These are phyloP conservation scores for Chascanopsetta lugubris DNA, from an alignment of 2,113 vertebrate genomes.

Conservation along the genomic window DNA sequence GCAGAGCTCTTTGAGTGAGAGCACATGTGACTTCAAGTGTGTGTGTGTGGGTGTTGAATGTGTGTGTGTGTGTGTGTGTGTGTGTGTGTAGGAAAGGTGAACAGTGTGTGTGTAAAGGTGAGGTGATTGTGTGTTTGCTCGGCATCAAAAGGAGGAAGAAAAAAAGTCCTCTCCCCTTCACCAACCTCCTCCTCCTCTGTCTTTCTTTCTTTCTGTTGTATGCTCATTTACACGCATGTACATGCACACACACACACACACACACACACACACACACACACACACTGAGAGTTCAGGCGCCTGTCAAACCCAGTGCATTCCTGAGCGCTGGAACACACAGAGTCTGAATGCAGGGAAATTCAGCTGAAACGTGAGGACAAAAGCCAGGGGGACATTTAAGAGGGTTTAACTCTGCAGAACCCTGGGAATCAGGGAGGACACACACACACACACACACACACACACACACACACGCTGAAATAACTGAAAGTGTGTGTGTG, in stretches of 20 bases:
- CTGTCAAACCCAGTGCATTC: constrained; percentile 81
- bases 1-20: constrained; percentile 76
- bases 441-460: constrained; percentile 28
- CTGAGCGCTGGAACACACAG: constrained; percentile 69
- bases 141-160: constrained; percentile 24
- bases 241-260: constrained; percentile 19
- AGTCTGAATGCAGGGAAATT: constrained; percentile 79
- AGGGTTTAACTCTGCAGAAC: constrained; percentile 77
- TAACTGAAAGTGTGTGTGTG: constrained; percentile 47
- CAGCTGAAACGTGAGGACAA: constrained; percentile 82
- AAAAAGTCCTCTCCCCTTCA: constrained; percentile 14
- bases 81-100: constrained; percentile 52
- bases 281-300: constrained; percentile 53
- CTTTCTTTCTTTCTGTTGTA: constrained; percentile 45
- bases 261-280: constrained; percentile 28
- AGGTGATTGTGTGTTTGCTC: constrained; percentile 59
- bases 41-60: constrained; percentile 62
- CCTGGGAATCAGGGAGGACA: constrained; percentile 77
- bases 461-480: constrained; percentile 10
- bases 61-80: constrained; percentile 48
- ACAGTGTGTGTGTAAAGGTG: constrained; percentile 59
- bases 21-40: constrained; percentile 75
- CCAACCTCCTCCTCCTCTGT: too few relatives aligned
- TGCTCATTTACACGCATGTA: constrained; percentile 44
- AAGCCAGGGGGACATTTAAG: constrained; percentile 82